These are phyloP conservation scores for Eurois occulta DNA, from an alignment of 2,888 invertebrate genomes.

Conservation along the genomic window DNA sequence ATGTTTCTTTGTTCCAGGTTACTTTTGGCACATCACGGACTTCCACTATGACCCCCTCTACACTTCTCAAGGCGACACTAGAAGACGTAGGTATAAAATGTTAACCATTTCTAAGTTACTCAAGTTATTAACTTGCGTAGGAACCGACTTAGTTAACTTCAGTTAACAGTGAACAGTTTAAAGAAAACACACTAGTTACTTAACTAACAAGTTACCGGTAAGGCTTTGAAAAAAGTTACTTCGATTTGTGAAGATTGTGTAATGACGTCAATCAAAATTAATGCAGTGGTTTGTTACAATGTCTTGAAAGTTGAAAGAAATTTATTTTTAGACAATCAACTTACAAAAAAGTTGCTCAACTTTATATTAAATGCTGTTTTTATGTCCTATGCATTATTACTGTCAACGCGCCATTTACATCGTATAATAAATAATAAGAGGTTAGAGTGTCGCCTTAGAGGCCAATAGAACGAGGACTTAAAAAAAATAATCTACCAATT, in stretches of 20 bases:
- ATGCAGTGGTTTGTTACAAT: not conserved
- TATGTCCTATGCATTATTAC: not conserved
- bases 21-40: constrained; percentile 99
- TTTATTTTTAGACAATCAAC: not conserved
- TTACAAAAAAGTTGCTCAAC: not conserved
- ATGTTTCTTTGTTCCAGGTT: constrained; percentile 92
- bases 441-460: too few relatives aligned
- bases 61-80: constrained; percentile 93
- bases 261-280: not conserved
- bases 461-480: too few relatives aligned
- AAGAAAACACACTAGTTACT: not conserved
- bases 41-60: constrained; percentile 97
- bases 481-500: too few relatives aligned
- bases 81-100: constrained; percentile 92
- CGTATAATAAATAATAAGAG: not conserved
- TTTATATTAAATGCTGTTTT: not conserved
- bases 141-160: not conserved
- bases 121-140: constrained; percentile 26
- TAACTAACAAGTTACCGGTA: not conserved
- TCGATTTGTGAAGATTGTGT: not conserved
- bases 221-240: not conserved
- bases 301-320: too few relatives aligned
- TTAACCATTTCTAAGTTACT: constrained; percentile 62
- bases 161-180: not conserved
- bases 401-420: not conserved